Percentiles rank a stretch among this genome's conserved stretches.
phyloP scores from a whole-genome alignment of 2,888 invertebrate genomes.

The Agelastica alni region DNA sequence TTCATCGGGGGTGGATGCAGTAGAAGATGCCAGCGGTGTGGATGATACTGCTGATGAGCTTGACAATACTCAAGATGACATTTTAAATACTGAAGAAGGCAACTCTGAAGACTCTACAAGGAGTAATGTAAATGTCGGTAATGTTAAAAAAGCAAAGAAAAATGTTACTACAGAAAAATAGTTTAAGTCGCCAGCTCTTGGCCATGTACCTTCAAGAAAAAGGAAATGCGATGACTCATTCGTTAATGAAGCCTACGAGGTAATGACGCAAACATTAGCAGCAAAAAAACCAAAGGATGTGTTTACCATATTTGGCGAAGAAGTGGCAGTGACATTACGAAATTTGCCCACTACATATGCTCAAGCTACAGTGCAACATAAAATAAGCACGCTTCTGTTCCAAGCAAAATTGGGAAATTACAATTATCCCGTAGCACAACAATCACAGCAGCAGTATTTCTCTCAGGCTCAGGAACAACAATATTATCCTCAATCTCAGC shows the following conservation, averaged over 20 bases:
- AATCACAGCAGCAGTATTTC: conserved; percentile 23
- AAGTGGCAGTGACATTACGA: conserved; percentile 12
- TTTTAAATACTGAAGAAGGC: conserved; percentile 25
- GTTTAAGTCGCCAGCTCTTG: conserved; percentile 11
- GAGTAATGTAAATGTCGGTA: conserved; percentile 5
- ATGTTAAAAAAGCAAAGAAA: conserved; percentile 10
- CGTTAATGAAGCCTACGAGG: conserved; percentile 7
- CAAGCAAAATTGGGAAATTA: conserved; percentile 26
- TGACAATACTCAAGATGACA: too few species aligned
- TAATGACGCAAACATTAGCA: conserved; percentile 6
- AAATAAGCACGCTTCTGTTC: conserved; percentile 16
- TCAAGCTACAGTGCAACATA: conserved; percentile 15
- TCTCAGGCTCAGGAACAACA: conserved; percentile 13
- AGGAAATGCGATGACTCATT: too few species aligned
- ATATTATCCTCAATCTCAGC: conserved; percentile 13
- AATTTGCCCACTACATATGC: conserved; percentile 12
- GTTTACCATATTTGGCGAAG: conserved; percentile 15
- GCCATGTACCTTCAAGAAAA: conserved; percentile 5
- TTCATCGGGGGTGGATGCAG: conserved; percentile 20
- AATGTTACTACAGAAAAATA: conserved; percentile 3
- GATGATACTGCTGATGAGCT: too few species aligned
- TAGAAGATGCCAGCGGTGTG: conserved; percentile 22
- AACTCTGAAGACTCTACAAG: conserved; percentile 14
- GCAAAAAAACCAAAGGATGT: conserved; percentile 12
- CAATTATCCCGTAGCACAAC: conserved; percentile 24